Evolutionary conservation across 2,888 invertebrate species (phyloP).

Genomic region (Catocala sponsa): DNA sequence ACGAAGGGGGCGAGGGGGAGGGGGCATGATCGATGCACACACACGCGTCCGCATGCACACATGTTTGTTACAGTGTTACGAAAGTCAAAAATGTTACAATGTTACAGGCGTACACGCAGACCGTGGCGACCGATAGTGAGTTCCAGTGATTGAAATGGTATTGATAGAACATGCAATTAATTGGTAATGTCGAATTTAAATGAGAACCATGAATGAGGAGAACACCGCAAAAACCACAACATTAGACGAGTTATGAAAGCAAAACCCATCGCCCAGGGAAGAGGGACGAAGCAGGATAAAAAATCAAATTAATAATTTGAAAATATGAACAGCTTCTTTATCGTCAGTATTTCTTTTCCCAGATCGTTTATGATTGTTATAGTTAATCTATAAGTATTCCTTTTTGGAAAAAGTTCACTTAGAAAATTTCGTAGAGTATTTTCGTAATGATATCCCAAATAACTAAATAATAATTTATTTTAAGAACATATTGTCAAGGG

Average conservation of each 20-base stretch:
- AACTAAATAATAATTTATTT: too few species aligned
- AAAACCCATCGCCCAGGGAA: conserved; percentile 73
- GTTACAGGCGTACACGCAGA: conserved; percentile 43
- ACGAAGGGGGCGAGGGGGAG: conserved; percentile 58
- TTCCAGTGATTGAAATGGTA: conserved; percentile 55
- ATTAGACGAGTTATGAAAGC: conserved; percentile 78
- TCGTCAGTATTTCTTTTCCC: too few species aligned
- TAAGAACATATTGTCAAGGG: background rate
- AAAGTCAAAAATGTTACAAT: conserved; percentile 16
- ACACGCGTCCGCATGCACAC: conserved; percentile 43
- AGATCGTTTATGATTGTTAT: too few species aligned
- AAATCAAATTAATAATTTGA: conserved; percentile 55
- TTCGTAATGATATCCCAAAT: too few species aligned
- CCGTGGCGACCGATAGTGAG: conserved; percentile 56
- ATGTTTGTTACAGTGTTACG: conserved; percentile 19
- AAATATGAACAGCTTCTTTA: background rate
- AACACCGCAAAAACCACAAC: conserved; percentile 77
- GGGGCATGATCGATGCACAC: conserved; percentile 54
- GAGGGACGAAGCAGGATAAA: conserved; percentile 68
- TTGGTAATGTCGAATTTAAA: conserved; percentile 63
- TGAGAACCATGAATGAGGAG: conserved; percentile 66
- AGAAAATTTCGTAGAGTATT: too few species aligned
- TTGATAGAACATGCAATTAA: conserved; percentile 64
- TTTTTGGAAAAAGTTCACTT: too few species aligned
- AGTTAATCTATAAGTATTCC: too few species aligned